phyloP scores from a whole-genome alignment of 2,113 vertebrate species.

The Junco hyemalis region DNA sequence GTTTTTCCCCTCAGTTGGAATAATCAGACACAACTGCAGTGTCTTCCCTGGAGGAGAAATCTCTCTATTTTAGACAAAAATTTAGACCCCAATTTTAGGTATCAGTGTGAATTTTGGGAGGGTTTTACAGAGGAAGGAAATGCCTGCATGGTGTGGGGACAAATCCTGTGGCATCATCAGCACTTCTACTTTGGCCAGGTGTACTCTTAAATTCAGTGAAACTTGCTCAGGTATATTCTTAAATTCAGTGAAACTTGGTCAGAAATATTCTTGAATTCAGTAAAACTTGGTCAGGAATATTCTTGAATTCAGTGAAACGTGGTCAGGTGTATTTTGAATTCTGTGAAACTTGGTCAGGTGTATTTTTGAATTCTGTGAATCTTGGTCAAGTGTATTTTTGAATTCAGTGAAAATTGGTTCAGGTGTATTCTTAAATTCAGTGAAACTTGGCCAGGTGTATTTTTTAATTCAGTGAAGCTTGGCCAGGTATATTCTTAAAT shows the following conservation, averaged over 20 bases:
- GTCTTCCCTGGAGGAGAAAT: background rate
- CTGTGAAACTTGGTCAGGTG: too few species aligned
- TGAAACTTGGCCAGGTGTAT: too few species aligned
- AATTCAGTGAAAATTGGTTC: too few species aligned
- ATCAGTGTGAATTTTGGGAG: background rate
- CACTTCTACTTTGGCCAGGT: rapidly evolving
- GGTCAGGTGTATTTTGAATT: too few species aligned
- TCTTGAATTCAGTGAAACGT: too few species aligned
- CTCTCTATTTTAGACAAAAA: background rate
- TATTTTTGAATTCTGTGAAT: too few species aligned
- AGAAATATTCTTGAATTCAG: too few species aligned
- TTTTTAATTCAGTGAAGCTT: too few species aligned
- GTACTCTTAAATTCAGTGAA: background rate
- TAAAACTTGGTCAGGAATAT: too few species aligned
- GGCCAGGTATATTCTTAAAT: too few species aligned
- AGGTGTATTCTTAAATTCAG: background rate
- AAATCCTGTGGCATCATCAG: background rate
- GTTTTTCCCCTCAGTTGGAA: rapidly evolving
- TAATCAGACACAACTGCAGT: background rate
- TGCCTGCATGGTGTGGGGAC: background rate
- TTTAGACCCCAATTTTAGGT: rapidly evolving
- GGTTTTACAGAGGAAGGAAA: background rate
- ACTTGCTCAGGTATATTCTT: background rate
- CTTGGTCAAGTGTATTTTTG: background rate
- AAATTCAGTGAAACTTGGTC: too few species aligned